Base-by-base conservation (phyloP, 2,113 vertebrate species). In the Columbina picui region DNA sequence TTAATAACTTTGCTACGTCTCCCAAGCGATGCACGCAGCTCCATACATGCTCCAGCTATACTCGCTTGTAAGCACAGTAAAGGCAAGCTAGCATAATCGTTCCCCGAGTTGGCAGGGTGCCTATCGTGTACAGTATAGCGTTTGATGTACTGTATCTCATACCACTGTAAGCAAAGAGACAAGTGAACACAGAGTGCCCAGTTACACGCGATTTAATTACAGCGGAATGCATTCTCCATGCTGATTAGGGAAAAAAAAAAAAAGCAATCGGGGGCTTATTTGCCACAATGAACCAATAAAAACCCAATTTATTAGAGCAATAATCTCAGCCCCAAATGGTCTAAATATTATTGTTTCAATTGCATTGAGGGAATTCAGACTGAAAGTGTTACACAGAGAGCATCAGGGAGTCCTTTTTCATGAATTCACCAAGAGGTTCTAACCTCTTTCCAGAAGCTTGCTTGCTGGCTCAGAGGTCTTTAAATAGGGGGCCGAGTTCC, bases 181-280 rank as follows among this genome's bases (percentile, higher is more conserved):
- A 41, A 57, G 71, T 14, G 82, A 91, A 60, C 39, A 49, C 77
- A 64, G 52, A 94, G 89, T 74, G 80, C 86, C 85, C 81, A 29
- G 82, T 91, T 94, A 87, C 89, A 56, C 50, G 2, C 84, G 86
- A 96, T 97, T 97, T 97, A 97, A 97, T 97, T 97, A 95, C 89
- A 89, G 78, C 16, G 53, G 81, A 95, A 85, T 90, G 88, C 81
- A 92, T 93, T 95, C 94, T 97, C 86, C 94, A 84, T 90, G 84
- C 90, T 80, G 91, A 95, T 97, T 96, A 90, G 87, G 87, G 94
- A 53, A 43, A 45, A 84, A 94, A 59, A 94, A 59, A 84, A 94
- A 96, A 97, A 98, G 90, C 89, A 95, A 76, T 94, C 85, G 78
- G 43, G 63, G 81, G 78, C 82, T 97, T 96, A 92, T 96, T 94